Percentiles rank a stretch among this genome's conserved stretches.
Evolutionary conservation across 2,888 invertebrate genomes (phyloP).

Genomic region (Leuctra nigra): DNA sequence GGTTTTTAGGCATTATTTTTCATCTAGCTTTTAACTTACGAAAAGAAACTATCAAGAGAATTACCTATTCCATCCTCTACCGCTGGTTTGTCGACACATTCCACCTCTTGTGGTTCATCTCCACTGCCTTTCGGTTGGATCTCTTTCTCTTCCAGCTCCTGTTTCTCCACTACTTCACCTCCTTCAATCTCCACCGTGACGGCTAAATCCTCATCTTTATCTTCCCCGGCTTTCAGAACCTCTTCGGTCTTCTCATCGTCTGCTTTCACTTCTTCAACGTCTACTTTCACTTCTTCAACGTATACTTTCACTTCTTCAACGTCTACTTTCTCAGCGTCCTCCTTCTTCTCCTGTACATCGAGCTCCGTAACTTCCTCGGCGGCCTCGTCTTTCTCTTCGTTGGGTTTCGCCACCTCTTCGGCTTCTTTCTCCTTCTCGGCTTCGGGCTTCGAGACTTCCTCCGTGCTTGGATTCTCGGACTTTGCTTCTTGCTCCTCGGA

Average conservation of each 20-base stretch:
- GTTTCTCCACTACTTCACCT: background rate
- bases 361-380: background rate
- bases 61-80: too few relatives aligned
- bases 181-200: background rate
- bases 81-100: too few relatives aligned
- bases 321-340: background rate
- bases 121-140: too few relatives aligned
- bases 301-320: background rate
- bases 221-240: background rate
- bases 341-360: background rate
- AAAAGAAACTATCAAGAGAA: too few relatives aligned
- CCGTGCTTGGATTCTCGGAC: slow-evolving; percentile 9
- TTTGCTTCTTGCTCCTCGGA: slow-evolving; percentile 26
- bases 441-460: background rate
- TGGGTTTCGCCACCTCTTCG: background rate
- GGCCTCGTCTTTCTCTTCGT: background rate
- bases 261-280: background rate
- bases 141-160: background rate
- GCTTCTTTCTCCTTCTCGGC: background rate
- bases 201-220: background rate
- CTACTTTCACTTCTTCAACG: background rate
- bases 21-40: too few relatives aligned
- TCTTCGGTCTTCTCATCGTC: background rate
- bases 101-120: too few relatives aligned
- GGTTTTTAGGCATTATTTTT: too few relatives aligned